These are phyloP conservation scores for Ctenochaetus hawaiiensis DNA, from an alignment of 2,797 vertebrate species.

Conservation along the genomic window DNA sequence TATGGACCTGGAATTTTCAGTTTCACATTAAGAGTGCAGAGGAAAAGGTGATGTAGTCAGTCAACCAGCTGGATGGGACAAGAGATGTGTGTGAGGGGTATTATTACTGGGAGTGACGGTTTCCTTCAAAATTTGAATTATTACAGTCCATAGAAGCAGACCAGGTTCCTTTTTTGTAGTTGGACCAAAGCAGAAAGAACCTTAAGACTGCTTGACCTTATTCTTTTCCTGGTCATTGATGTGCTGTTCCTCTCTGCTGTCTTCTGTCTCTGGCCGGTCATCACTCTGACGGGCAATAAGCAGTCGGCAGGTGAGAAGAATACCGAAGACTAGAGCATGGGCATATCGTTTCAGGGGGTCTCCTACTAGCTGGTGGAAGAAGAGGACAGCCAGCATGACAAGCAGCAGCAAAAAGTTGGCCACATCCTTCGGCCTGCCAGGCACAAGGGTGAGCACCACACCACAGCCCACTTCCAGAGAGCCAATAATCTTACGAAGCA, in stretches of 20 bases:
- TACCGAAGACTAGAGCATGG: constrained; percentile 98
- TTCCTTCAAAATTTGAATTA: constrained; percentile 68
- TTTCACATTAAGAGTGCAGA: constrained; percentile 70
- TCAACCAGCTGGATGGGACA: constrained; percentile 54
- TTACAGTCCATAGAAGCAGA: constrained; percentile 70
- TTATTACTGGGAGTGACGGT: constrained; percentile 70
- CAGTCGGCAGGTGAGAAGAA: constrained; percentile 96
- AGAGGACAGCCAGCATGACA: constrained; percentile 95
- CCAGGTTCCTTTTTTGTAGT: constrained; percentile 51
- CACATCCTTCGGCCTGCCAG: constrained; percentile 95
- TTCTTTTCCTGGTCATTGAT: constrained; percentile 91
- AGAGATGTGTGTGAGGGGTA: constrained; percentile 33
- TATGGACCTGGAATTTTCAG: constrained; percentile 60
- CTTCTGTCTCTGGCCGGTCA: constrained; percentile 88
- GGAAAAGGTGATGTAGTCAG: constrained; percentile 63
- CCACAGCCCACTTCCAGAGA: constrained; percentile 95
- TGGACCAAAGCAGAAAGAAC: constrained; percentile 28
- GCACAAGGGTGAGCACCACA: constrained; percentile 95
- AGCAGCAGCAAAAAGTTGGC: constrained; percentile 97
- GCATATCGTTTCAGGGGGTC: constrained; percentile 98
- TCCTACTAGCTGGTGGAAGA: constrained; percentile 98
- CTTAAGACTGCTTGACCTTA: constrained; percentile 96
- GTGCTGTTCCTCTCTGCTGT: constrained; percentile 86
- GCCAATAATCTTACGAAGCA: constrained; percentile 97
- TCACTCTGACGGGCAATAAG: constrained; percentile 97